Base-by-base conservation (phyloP, 2,888 invertebrate genomes). In the Leucoma salicis region DNA sequence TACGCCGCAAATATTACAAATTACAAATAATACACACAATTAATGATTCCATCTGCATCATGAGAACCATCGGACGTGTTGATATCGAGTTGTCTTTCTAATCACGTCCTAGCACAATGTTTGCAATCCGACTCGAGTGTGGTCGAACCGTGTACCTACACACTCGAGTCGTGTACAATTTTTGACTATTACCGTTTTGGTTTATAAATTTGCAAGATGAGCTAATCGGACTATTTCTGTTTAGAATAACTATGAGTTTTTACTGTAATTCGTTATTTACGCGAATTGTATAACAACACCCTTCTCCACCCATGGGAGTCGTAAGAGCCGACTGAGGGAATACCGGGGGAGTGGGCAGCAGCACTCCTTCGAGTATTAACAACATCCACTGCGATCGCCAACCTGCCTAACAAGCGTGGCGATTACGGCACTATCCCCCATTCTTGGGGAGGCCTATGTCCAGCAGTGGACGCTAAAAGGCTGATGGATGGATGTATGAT, bases 31-130 rank as follows among this genome's bases (percentile, higher is more conserved):
- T 55, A 60, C 46, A 43, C 42, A 53, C 51, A 56, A 70, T 75
- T 71, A 70, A 61, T 47, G 35, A 77, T 77, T 74, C 78, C 46
- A 54, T 36, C 47, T 70, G 56, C 72, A 62, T 43, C 74, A 74
- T 79, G 79, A 64, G 79, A 79, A 77, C 67, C 36, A 29, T 41
- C 31, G 46, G 63, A 67, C 64, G 65, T 64, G 61, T 50, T 52
- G 69, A 59, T 66, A 65, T 72, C n/a, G n/a, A n/a, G 63, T 66
- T 46, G 10, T 41, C 46, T 60, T 70, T 62, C 67, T 52, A 53
- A 39, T 63, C 67, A 66, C 72, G 63, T 57, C 35, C 42, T 40
- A 49, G 35, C 49, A 37, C 44, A 56, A 51, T 41, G 47, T 61
- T 65, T 53, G 37, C 49, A 44, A 41, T 14, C 45, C 59, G 29